Conservation (phyloP, 2,797 vertebrate species). For the Arremon brunneinucha region DNA sequence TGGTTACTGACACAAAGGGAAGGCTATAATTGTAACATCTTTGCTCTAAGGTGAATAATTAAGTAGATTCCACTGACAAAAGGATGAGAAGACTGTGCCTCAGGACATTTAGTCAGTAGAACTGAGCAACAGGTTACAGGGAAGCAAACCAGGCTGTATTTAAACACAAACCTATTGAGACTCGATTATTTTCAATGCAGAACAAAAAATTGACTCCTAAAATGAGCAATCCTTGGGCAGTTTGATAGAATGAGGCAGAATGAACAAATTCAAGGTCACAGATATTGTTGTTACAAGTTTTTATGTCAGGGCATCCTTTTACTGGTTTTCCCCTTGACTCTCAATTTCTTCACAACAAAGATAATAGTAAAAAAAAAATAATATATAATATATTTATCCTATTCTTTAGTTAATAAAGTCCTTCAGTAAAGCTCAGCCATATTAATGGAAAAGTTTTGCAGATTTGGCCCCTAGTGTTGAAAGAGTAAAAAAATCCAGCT, state of each 20-base stretch:
- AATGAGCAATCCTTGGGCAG: not conserved
- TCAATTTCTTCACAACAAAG: not conserved
- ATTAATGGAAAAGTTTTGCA: fast-evolving
- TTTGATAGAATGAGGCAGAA: not conserved
- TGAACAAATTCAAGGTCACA: not conserved
- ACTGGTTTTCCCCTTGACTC: not conserved
- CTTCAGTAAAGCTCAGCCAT: not conserved
- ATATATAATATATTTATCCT: not conserved
- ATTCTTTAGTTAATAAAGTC: not conserved
- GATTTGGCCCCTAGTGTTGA: not conserved
- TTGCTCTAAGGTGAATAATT: conserved; percentile 64
- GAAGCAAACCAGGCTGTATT: conserved; percentile 34
- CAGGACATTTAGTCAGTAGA: conserved; percentile 33
- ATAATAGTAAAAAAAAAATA: not conserved
- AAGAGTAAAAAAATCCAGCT: fast-evolving
- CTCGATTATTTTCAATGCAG: not conserved
- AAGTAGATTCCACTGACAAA: conserved; percentile 66
- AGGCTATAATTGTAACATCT: conserved; percentile 59
- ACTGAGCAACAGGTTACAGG: conserved; percentile 48
- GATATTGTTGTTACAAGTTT: not conserved
- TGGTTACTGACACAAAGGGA: conserved; percentile 49
- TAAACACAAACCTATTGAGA: conserved; percentile 40
- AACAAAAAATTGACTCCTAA: not conserved
- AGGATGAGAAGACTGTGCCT: conserved; percentile 61
- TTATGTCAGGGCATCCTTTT: not conserved